A percentile compares a stretch with the other conserved stretches of the same genome.
These are phyloP conservation scores for Cirrhinus mrigala DNA, from an alignment of 2,797 vertebrate species.

Conservation along the genomic window DNA sequence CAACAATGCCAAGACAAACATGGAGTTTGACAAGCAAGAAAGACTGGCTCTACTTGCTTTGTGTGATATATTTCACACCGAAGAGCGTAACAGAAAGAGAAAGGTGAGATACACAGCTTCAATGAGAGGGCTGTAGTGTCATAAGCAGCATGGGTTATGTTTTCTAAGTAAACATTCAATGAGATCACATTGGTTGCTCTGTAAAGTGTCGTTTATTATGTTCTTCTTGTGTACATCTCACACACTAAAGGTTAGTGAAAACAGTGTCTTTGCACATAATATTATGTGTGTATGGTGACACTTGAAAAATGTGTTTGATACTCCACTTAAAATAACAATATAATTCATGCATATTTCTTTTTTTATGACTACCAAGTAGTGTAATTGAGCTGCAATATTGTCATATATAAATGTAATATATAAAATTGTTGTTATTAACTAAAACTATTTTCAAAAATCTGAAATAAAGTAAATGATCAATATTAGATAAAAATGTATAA, in stretches of 20 bases:
- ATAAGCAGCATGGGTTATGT: conserved; percentile 13
- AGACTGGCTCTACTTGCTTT: conserved; percentile 26
- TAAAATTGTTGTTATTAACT: neutral
- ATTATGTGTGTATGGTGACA: neutral
- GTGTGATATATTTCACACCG: conserved; percentile 40
- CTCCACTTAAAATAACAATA: neutral
- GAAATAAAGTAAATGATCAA: too few relatives aligned
- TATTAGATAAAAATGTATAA: too few relatives aligned
- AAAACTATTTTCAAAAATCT: neutral
- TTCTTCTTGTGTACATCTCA: conserved; percentile 1
- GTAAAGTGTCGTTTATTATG: neutral
- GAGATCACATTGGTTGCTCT: neutral
- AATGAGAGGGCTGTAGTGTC: conserved; percentile 19
- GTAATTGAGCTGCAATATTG: neutral
- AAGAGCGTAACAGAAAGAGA: conserved; percentile 19
- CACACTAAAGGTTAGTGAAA: neutral
- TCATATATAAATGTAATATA: neutral
- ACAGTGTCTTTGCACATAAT: neutral
- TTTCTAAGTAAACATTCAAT: conserved; percentile 29
- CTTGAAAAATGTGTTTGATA: too few relatives aligned
- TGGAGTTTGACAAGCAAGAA: conserved; percentile 44
- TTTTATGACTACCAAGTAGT: neutral
- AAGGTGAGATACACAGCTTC: conserved; percentile 32
- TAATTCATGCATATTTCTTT: neutral
- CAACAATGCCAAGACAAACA: conserved; percentile 50